Evolutionary conservation across 2,113 vertebrate species (phyloP).

Genomic region (Oxyruncus cristatus): DNA sequence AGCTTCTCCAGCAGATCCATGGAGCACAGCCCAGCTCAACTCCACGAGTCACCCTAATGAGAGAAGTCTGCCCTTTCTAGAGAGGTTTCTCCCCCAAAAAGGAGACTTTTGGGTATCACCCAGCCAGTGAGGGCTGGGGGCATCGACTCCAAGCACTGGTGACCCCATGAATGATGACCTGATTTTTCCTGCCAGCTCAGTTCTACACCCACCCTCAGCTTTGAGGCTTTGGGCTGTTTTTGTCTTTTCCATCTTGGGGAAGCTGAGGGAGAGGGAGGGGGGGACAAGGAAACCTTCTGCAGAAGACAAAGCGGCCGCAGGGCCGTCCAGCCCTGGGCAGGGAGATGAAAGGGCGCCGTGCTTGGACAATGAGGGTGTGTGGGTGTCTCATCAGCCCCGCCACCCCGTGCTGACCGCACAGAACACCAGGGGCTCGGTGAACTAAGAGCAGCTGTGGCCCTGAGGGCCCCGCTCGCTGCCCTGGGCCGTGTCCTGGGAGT

Average conservation of each 20-base stretch:
- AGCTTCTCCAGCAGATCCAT: background rate
- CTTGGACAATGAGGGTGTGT: constrained; percentile 4
- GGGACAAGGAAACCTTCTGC: background rate
- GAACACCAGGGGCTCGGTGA: too few species aligned
- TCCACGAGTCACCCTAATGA: rapidly evolving
- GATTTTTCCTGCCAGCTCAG: background rate
- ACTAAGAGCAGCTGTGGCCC: too few species aligned
- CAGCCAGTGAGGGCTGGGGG: rapidly evolving
- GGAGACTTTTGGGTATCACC: rapidly evolving
- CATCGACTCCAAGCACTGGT: background rate
- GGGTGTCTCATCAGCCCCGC: constrained; percentile 34
- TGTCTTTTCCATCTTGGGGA: background rate
- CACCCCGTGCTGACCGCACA: constrained; percentile 39
- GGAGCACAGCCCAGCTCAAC: background rate
- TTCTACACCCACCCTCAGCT: background rate
- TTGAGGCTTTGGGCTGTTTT: background rate
- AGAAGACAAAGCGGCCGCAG: background rate
- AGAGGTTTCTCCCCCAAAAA: background rate
- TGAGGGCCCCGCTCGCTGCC: too few species aligned
- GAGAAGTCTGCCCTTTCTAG: background rate
- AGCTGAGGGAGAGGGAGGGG: background rate
- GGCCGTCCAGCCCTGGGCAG: constrained; percentile 7
- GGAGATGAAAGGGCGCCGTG: constrained; percentile 49
- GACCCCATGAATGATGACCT: background rate
- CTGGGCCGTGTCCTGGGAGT: background rate